Conservation (phyloP, 1,140 invertebrate genomes). For the Pseudomyrmex sp. region DNA sequence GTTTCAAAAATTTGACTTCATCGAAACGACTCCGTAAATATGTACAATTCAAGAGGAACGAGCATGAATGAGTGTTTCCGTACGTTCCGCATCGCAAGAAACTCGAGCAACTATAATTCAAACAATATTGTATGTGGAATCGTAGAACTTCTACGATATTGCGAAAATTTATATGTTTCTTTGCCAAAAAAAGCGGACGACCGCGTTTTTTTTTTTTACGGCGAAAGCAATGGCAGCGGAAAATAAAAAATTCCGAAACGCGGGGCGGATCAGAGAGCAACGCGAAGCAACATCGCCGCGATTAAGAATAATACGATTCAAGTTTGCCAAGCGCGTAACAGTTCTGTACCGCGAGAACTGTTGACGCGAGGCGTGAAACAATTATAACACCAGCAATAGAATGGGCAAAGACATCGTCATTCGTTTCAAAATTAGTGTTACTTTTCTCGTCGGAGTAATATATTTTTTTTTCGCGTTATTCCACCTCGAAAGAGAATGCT, state of each 20-base stretch:
- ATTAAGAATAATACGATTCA: constrained; percentile 26
- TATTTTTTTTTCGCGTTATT: not conserved
- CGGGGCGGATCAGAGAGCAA: constrained; percentile 21
- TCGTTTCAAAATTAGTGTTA: constrained; percentile 4
- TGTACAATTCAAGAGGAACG: not conserved
- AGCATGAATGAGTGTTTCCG: not conserved
- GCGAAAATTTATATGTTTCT: too few species aligned
- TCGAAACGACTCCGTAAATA: too few species aligned
- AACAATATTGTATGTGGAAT: too few species aligned
- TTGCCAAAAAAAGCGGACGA: not conserved
- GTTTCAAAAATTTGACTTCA: not conserved
- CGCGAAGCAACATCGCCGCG: constrained; percentile 31
- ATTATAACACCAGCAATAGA: constrained; percentile 14
- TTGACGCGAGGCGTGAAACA: constrained; percentile 1
- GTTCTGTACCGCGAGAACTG: not conserved
- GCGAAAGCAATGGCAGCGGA: constrained; percentile 24
- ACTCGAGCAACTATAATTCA: not conserved
- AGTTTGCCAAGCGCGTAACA: constrained; percentile 15
- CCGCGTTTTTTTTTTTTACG: not conserved
- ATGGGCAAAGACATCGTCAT: not conserved
- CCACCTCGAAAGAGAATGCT: too few species aligned
- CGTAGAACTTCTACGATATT: too few species aligned
- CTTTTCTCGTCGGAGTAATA: not conserved
- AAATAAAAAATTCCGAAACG: constrained; percentile 22
- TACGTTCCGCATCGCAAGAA: not conserved